phyloP scores from a whole-genome alignment of 92 coral and sea anemone genomes.

The Phymanthus crucifer region DNA sequence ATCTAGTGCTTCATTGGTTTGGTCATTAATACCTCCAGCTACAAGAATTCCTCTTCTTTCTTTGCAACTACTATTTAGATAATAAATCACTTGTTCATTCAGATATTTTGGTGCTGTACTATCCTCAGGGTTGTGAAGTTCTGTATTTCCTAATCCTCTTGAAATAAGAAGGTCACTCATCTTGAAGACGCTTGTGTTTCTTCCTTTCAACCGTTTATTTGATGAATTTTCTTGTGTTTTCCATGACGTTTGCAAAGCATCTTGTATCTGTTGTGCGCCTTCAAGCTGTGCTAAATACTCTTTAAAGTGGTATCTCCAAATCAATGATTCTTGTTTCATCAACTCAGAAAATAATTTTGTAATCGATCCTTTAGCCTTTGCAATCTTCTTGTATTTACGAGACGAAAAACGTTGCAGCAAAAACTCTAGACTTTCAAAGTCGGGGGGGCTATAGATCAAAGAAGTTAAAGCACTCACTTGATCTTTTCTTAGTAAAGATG shows the following conservation, averaged over 20 bases:
- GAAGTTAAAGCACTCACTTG: not conserved
- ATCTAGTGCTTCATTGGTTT: conserved; percentile 11
- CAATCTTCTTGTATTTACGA: not conserved
- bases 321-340: conserved; percentile 16
- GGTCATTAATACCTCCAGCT: conserved; percentile 23
- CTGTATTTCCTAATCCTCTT: not conserved
- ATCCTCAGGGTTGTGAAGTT: not conserved
- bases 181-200: not conserved
- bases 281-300: conserved; percentile 15
- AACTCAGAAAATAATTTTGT: not conserved
- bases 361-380: not conserved
- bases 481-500: conserved; percentile 24
- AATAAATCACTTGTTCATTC: not conserved
- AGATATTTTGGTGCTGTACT: not conserved
- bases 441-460: not conserved
- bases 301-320: conserved; percentile 28
- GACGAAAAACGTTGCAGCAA: not conserved
- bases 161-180: not conserved
- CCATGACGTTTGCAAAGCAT: not conserved
- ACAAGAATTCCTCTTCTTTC: conserved; percentile 6
- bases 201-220: not conserved
- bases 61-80: not conserved
- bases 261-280: not conserved
- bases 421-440: conserved; percentile 16
- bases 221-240: not conserved